Evolutionary conservation across 2,888 invertebrate species (phyloP).

Genomic region (Pimpla rufipes): DNA sequence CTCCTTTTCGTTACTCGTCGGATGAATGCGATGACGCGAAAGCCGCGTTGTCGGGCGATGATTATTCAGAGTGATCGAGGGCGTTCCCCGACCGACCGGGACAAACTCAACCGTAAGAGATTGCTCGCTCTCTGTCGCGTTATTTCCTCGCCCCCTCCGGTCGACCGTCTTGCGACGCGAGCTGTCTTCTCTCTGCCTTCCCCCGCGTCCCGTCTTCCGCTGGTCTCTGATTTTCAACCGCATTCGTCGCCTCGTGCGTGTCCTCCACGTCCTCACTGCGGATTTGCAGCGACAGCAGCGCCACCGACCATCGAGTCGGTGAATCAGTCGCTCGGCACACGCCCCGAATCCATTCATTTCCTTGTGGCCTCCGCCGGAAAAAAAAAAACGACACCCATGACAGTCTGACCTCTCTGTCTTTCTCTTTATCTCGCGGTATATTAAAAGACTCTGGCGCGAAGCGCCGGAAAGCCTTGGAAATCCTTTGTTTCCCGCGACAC

Average conservation of each 20-base stretch:
- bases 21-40: conserved; percentile 76
- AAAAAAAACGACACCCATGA: background rate
- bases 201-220: conserved; percentile 11
- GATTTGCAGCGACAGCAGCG: conserved; percentile 3
- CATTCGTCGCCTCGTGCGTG: conserved; percentile 18
- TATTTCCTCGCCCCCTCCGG: conserved; percentile 65
- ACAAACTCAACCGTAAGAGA: conserved; percentile 82
- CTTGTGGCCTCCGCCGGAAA: background rate
- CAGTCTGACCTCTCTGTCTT: background rate
- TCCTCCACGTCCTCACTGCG: conserved; percentile 20
- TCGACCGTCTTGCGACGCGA: conserved; percentile 21
- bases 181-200: conserved; percentile 50
- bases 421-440: background rate
- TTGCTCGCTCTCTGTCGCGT: conserved; percentile 74
- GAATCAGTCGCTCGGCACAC: conserved; percentile 42
- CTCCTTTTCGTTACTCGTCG: conserved; percentile 58
- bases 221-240: conserved; percentile 1
- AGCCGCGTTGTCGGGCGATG: conserved; percentile 75
- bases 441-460: background rate
- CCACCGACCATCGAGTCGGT: conserved; percentile 13
- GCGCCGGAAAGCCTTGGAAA: background rate
- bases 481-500: conserved; percentile 26
- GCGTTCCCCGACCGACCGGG: conserved; percentile 73
- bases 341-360: conserved; percentile 36
- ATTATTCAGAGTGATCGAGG: conserved; percentile 83